Percentiles rank a stretch among this genome's conserved stretches.
Evolutionary conservation across 2,113 vertebrate genomes (phyloP).

Genomic region (Lampris incognitus): DNA sequence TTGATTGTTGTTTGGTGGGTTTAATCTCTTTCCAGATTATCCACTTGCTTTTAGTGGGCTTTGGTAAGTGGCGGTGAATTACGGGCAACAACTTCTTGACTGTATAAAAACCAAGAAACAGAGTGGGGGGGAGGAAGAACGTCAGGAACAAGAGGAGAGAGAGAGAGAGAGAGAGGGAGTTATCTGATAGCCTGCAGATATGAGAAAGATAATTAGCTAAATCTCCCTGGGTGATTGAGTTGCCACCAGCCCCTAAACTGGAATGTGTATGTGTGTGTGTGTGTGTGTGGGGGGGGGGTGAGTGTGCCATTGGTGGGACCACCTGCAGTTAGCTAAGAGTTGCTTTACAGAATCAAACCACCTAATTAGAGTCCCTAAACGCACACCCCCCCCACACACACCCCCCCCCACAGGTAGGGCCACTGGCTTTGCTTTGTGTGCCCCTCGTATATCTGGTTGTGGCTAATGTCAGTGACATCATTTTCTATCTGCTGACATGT

Average conservation of each 20-base stretch:
- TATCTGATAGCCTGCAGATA: conserved; percentile 47
- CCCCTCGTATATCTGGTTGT: not conserved
- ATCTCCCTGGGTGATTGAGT: conserved; percentile 62
- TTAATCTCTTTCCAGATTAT: conserved; percentile 22
- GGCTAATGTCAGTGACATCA: no score
- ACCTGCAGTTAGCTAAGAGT: conserved; percentile 52
- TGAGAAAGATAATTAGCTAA: conserved; percentile 72
- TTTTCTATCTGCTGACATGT: no score
- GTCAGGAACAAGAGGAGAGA: not conserved
- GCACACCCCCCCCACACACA: conserved; percentile 9
- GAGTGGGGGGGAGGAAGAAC: not conserved
- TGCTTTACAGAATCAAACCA: conserved; percentile 66
- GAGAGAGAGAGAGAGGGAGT: not conserved
- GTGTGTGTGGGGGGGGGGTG: conserved; percentile 13
- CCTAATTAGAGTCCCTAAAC: conserved; percentile 64
- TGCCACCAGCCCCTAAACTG: conserved; percentile 45
- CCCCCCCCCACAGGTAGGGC: not conserved
- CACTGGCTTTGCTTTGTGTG: conserved; percentile 8
- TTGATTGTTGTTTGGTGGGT: not conserved
- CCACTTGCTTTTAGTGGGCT: conserved; percentile 23
- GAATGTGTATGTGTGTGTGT: conserved; percentile 54
- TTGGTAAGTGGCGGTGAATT: not conserved
- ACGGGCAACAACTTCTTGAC: not conserved
- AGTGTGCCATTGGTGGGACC: conserved; percentile 61
- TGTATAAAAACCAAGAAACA: not conserved